phyloP scores from a whole-genome alignment of 1,140 invertebrate genomes.

The Pseudachorutes palmiensis region DNA sequence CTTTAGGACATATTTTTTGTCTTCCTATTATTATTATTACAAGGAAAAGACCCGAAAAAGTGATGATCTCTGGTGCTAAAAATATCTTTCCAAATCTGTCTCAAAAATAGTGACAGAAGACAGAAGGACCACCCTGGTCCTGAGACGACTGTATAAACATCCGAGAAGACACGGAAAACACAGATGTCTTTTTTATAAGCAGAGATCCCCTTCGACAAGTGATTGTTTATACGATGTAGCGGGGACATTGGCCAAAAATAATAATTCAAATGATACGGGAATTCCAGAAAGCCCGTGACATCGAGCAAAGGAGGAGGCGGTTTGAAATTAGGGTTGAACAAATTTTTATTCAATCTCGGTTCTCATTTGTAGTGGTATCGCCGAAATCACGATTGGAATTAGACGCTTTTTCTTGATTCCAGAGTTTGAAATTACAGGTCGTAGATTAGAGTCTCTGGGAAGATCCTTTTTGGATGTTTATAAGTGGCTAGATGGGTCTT shows the following conservation, averaged over 20 bases:
- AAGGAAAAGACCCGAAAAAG: slow-evolving; percentile 1
- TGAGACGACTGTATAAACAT: slow-evolving; percentile 6
- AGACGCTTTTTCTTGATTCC: too few species aligned
- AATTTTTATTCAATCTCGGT: too few species aligned
- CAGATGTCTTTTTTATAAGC: slow-evolving; percentile 9
- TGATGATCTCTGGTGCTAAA: slow-evolving; percentile 10
- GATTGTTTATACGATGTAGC: slow-evolving; percentile 1
- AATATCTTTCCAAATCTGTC: background rate
- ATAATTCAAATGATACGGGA: background rate
- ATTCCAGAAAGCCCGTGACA: background rate
- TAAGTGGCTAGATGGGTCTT: too few species aligned
- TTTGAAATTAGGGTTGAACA: too few species aligned
- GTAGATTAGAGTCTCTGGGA: too few species aligned
- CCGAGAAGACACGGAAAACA: slow-evolving; percentile 1
- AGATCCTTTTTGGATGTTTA: too few species aligned
- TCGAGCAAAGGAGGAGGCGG: background rate
- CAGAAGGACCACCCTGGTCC: slow-evolving; percentile 7
- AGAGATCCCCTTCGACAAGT: too few species aligned
- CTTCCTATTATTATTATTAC: background rate
- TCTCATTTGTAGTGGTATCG: too few species aligned
- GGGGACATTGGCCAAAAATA: slow-evolving; percentile 19
- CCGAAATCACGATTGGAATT: too few species aligned
- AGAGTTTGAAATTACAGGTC: too few species aligned
- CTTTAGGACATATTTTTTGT: background rate
- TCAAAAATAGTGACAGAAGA: slow-evolving; percentile 7